Conservation (phyloP, 1,140 invertebrate genomes). For the Thaumatotibia leucotreta region DNA sequence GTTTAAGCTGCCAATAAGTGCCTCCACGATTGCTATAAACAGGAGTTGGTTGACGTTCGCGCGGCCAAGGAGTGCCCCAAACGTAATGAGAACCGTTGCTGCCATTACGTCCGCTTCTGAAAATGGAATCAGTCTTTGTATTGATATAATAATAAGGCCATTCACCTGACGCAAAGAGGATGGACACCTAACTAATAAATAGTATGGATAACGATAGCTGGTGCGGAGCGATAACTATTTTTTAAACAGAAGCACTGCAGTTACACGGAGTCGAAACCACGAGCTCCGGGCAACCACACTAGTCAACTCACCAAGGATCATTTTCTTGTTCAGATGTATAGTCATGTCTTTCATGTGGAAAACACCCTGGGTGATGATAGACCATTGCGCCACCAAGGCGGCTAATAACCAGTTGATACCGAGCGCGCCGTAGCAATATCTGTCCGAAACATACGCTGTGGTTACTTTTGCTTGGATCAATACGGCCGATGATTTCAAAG, state of each 20-base stretch:
- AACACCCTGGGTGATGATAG: slow-evolving; percentile 86
- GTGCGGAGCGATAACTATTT: no score
- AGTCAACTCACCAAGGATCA: slow-evolving; percentile 43
- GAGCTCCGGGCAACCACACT: not conserved
- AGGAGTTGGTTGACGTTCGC: slow-evolving; percentile 91
- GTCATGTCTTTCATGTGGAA: slow-evolving; percentile 79
- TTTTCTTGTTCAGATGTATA: slow-evolving; percentile 61
- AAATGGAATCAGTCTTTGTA: slow-evolving; percentile 15
- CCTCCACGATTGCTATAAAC: slow-evolving; percentile 89
- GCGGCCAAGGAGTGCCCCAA: slow-evolving; percentile 92
- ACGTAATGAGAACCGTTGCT: slow-evolving; percentile 93
- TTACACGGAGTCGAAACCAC: no score
- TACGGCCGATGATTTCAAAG: no score
- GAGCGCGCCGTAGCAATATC: slow-evolving; percentile 92
- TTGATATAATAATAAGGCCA: no score
- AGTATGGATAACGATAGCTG: no score
- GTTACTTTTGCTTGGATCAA: no score
- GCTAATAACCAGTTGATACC: slow-evolving; percentile 91
- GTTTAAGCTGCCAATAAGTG: slow-evolving; percentile 87
- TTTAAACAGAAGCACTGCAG: no score
- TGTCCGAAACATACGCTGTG: no score
- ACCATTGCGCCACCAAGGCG: slow-evolving; percentile 88
- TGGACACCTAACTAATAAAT: no score
- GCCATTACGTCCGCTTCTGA: slow-evolving; percentile 90
- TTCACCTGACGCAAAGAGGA: no score